Evolutionary conservation across 2,113 vertebrate species (phyloP), one percentile per base, ranked within the genome.

Genomic region (Piprites chloris): DNA sequence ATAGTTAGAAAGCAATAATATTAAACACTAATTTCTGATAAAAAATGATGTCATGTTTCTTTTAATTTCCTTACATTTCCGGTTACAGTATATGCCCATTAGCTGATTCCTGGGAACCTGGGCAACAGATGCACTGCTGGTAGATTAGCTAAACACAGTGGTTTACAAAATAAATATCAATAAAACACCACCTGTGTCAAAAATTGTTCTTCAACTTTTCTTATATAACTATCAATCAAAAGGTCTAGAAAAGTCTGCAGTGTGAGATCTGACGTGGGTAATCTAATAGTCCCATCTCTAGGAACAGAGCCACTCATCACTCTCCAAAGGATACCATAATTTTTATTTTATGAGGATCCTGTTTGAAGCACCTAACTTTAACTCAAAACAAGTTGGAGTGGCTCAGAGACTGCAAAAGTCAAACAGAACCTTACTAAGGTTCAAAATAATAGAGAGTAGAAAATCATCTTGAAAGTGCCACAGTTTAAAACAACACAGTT

Each of bases 41-140:
- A 41, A 55, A 77, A 85, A 41, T 26, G 1, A 11, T 55, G 2
- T 14, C 17, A 50, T 20, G 1, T 0, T 88, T 73, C 9, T 66
- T 44, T 80, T 74, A 41, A 46, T 58, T 79, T 78, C 4, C 13
- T 59, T 75, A 30, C 5, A 35, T 74, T 84, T 88, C 19, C 35
- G 50, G 3, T 13, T 90, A 19, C 6, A 67, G 1, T 9, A 15
- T 37, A 26, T 35, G 18, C 5, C 22, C 2, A 20, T 44, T 35
- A 4, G 0, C 3, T 8, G 7, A 35, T 55, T 84, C 46, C 24
- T 69, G 20, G 6, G 11, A 73, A 77, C 9, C 4, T 19, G 9
- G 42, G 17, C 11, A 82, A 71, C 22, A 67, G n/a, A 12, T 72
- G 11, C 3, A 6, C 13, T 78, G 6, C 11, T 49, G 6, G 1